These are phyloP conservation scores for Nymphalis polychloros DNA, from an alignment of 2,888 invertebrate species.

Conservation along the genomic window DNA sequence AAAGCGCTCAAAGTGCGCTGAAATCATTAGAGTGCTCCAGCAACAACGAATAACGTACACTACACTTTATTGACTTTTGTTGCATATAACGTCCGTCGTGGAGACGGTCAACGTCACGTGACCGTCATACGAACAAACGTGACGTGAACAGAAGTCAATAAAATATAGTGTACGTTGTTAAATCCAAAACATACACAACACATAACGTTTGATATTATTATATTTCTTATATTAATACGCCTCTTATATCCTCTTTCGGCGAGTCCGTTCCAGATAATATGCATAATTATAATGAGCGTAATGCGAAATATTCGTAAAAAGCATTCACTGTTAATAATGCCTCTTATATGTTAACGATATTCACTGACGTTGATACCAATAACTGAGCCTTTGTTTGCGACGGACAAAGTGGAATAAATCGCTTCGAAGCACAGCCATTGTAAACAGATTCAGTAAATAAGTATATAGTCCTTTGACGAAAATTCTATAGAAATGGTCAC, in stretches of 20 bases:
- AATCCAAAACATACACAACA: too few relatives aligned
- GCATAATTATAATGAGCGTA: not conserved
- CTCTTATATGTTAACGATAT: conserved; percentile 6
- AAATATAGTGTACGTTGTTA: too few relatives aligned
- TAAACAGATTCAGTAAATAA: conserved; percentile 31
- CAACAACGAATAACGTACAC: too few relatives aligned
- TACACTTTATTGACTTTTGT: too few relatives aligned
- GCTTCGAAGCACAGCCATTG: conserved; percentile 22
- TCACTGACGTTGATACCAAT: conserved; percentile 11
- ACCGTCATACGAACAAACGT: too few relatives aligned
- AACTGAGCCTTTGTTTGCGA: conserved; percentile 8
- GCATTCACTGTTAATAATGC: conserved; percentile 5
- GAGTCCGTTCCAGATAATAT: not conserved
- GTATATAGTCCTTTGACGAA: conserved; percentile 29
- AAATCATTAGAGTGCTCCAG: too few relatives aligned
- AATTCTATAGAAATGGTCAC: conserved; percentile 26
- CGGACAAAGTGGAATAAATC: conserved; percentile 22
- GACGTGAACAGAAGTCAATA: too few relatives aligned
- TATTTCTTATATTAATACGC: too few relatives aligned
- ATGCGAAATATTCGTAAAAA: conserved; percentile 1
- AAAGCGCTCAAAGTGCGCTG: too few relatives aligned
- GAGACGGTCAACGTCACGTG: too few relatives aligned
- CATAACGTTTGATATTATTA: too few relatives aligned
- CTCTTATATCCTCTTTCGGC: conserved; percentile 24
- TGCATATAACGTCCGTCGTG: too few relatives aligned